A percentile compares a stretch with the other conserved stretches of the same genome.
Evolutionary conservation across 2,797 vertebrate genomes (phyloP).

Genomic region (Muscicapa comitata): DNA sequence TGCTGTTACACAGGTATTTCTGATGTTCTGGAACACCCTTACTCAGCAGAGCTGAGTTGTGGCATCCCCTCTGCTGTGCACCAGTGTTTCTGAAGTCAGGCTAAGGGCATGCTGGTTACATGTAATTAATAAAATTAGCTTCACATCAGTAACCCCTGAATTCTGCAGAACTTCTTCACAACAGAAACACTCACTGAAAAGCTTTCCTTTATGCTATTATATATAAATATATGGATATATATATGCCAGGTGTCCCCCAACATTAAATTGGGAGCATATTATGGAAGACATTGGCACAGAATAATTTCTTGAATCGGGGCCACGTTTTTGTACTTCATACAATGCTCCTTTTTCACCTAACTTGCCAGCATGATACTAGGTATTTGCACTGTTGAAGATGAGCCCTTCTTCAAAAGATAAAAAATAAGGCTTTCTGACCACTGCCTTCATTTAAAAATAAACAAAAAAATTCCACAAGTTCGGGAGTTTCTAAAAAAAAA

Average conservation of each 20-base stretch:
- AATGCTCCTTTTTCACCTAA: not conserved
- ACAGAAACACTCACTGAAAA: not conserved
- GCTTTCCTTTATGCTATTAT: not conserved
- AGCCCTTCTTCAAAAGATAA: not conserved
- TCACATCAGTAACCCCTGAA: not conserved
- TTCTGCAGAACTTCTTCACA: not conserved
- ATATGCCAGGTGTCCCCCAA: not conserved
- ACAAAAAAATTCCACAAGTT: too few relatives aligned
- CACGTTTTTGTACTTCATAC: not conserved
- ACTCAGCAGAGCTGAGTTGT: not conserved
- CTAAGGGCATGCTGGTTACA: not conserved
- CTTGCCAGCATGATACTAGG: not conserved
- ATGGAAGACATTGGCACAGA: not conserved
- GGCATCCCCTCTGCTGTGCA: not conserved
- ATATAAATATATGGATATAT: not conserved
- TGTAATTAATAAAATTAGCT: not conserved
- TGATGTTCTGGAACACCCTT: not conserved
- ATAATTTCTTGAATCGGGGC: not conserved
- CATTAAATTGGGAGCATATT: not conserved
- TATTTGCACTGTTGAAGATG: not conserved
- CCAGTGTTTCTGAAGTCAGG: not conserved
- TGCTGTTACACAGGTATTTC: not conserved
- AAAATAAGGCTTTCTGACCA: not conserved
- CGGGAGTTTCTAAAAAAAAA: not conserved
- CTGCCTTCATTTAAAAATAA: not conserved